These are phyloP conservation scores for Drosophila sp. DNA, from an alignment of 1,140 invertebrate genomes.

Conservation along the genomic window DNA sequence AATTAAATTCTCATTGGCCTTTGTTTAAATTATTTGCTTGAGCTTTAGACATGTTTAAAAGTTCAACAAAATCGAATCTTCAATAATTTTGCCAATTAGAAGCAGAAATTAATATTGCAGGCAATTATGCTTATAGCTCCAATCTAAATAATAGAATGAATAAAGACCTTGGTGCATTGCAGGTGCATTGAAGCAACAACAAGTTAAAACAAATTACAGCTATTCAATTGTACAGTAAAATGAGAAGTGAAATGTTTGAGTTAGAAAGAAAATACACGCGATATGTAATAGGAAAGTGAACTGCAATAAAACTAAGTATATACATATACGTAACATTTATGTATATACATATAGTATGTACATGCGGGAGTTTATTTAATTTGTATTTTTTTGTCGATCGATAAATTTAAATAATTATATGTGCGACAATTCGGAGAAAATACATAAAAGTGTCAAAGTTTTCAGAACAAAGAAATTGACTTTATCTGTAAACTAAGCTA, in stretches of 20 bases:
- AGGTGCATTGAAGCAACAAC: slow-evolving; percentile 5
- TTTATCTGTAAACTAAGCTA: neutral
- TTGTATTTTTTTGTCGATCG: slow-evolving; percentile 19
- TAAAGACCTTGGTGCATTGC: slow-evolving; percentile 26
- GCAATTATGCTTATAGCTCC: slow-evolving; percentile 25
- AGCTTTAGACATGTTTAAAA: neutral
- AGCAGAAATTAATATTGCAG: slow-evolving; percentile 1
- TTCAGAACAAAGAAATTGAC: neutral
- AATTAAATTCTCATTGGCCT: slow-evolving; percentile 1
- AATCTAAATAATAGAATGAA: neutral
- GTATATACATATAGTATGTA: slow-evolving; percentile 4
- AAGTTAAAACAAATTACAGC: slow-evolving; percentile 5
- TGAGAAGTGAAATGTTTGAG: slow-evolving; percentile 13
- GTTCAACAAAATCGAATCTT: slow-evolving; percentile 7
- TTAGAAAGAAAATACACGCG: slow-evolving; percentile 2
- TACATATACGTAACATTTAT: slow-evolving; percentile 4
- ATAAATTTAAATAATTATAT: slow-evolving; percentile 12
- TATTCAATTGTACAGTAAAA: slow-evolving; percentile 20
- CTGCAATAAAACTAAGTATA: slow-evolving; percentile 13
- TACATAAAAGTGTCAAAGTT: neutral
- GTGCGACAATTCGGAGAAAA: slow-evolving; percentile 1
- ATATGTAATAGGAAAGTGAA: slow-evolving; percentile 15
- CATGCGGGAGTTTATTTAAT: slow-evolving; percentile 15
- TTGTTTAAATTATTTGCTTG: slow-evolving; percentile 2
- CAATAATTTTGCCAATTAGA: slow-evolving; percentile 17